Base-by-base conservation (phyloP, 2,113 vertebrate species). In the Larimichthys crocea region DNA sequence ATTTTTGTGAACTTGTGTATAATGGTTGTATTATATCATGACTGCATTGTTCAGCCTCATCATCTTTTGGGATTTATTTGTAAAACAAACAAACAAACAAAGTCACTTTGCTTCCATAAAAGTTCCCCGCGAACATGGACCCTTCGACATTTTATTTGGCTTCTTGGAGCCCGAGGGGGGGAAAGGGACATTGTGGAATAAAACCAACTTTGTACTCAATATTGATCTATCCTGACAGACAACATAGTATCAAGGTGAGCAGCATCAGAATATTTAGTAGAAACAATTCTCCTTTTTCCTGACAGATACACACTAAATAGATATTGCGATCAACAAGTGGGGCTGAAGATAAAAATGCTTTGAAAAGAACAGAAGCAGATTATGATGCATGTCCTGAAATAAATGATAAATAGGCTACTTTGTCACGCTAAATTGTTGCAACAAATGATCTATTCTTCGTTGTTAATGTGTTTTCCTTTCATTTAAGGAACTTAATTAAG, bases 21-120 rank as follows among this genome's bases (percentile, higher is more conserved):
- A 94, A 95, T 66, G 93, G 95, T 92, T 94, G 77, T 95, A 92
- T 94, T 94, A 96, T 95, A 95, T 91, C 95, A 96, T 96, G 94
- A 93, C 94, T 95, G 94, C 95, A 94, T 96, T 85, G 94, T 95
- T 94, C 94, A 94, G 89, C 93, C 88, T 96, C 93, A 94, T 94
- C 93, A 95, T 92, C 94, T 95, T 96, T 95, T 95, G 88, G 15
- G 93, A 79, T 95, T 96, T 89, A 73, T 85, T 77, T 83, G 35
- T 62, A 12, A 29, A 63, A 57, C 66, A 17, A 31, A 92, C 44
- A 20, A 56, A 16, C 10, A 91, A 31, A 56, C 69, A 6, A 22
- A 92, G 88, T 95, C 92, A 82, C 65, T 76, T 79, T 80, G 75
- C 42, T 75, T 64, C 81, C 92, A 92, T 95, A 93, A 96, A 95